Evolutionary conservation across 2,113 vertebrate genomes (phyloP).

Genomic region (Bubo scandiacus): DNA sequence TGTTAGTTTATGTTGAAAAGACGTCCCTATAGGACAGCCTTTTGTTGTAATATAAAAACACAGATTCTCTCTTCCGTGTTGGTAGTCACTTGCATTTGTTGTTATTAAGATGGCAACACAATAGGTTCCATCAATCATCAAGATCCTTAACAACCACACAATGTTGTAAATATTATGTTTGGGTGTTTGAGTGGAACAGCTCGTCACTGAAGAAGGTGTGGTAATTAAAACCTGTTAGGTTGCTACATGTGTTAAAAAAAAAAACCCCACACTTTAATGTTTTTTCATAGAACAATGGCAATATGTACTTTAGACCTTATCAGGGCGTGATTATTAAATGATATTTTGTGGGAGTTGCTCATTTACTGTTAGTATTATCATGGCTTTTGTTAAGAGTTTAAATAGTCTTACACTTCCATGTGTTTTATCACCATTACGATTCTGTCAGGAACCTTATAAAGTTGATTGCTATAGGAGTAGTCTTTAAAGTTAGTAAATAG

Average conservation of each 20-base stretch:
- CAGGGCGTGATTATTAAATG: slow-evolving; percentile 83
- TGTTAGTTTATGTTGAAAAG: slow-evolving; percentile 67
- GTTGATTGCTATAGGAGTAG: slow-evolving; percentile 75
- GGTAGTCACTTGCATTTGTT: slow-evolving; percentile 70
- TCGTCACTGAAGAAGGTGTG: slow-evolving; percentile 84
- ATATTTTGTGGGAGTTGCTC: slow-evolving; percentile 85
- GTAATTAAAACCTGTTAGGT: slow-evolving; percentile 78
- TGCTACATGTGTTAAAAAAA: slow-evolving; percentile 78
- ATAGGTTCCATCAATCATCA: slow-evolving; percentile 82
- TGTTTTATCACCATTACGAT: slow-evolving; percentile 83
- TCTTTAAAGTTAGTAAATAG: slow-evolving; percentile 74
- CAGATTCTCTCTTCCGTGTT: slow-evolving; percentile 68
- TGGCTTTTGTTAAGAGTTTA: slow-evolving; percentile 84
- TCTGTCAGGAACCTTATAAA: slow-evolving; percentile 79
- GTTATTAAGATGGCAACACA: slow-evolving; percentile 71
- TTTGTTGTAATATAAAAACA: slow-evolving; percentile 75
- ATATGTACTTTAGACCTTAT: slow-evolving; percentile 84
- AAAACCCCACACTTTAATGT: slow-evolving; percentile 71
- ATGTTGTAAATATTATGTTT: slow-evolving; percentile 88
- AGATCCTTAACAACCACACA: slow-evolving; percentile 83
- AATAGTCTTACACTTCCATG: slow-evolving; percentile 77
- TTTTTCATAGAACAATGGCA: slow-evolving; percentile 77
- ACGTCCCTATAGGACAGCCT: slow-evolving; percentile 67
- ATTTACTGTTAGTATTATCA: slow-evolving; percentile 83
- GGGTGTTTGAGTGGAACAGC: slow-evolving; percentile 84